phyloP scores from a whole-genome alignment of 2,113 vertebrate genomes.

The Brachyistius frenatus region DNA sequence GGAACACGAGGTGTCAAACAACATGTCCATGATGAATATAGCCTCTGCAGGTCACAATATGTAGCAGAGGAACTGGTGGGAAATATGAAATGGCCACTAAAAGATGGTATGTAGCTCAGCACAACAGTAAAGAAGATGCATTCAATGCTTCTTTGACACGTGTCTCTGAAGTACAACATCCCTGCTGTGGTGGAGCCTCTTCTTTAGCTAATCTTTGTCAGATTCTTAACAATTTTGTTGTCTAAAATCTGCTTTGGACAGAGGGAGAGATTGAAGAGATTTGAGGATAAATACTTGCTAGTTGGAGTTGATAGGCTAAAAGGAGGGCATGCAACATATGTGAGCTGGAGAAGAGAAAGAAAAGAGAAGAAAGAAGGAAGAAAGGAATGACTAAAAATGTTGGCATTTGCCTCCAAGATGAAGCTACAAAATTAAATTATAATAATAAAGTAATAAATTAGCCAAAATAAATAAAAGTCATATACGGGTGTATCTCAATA shows the following conservation, averaged over 20 bases:
- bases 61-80: neutral
- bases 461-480: no score
- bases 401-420: no score
- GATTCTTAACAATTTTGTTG: neutral
- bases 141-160: neutral
- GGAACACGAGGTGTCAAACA: conserved; percentile 25
- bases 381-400: no score
- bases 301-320: no score
- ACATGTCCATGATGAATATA: neutral
- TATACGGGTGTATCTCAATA: no score
- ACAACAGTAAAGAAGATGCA: neutral
- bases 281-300: neutral
- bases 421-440: neutral
- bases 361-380: no score
- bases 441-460: neutral
- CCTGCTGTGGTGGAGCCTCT: neutral
- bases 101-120: neutral
- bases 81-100: neutral
- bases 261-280: no score
- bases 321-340: no score
- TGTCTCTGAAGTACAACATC: neutral
- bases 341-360: no score
- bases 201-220: neutral
- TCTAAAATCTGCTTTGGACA: neutral
- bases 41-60: neutral